Conservation (phyloP, 2,888 invertebrate genomes). For the Parnassius mnemosyne region DNA sequence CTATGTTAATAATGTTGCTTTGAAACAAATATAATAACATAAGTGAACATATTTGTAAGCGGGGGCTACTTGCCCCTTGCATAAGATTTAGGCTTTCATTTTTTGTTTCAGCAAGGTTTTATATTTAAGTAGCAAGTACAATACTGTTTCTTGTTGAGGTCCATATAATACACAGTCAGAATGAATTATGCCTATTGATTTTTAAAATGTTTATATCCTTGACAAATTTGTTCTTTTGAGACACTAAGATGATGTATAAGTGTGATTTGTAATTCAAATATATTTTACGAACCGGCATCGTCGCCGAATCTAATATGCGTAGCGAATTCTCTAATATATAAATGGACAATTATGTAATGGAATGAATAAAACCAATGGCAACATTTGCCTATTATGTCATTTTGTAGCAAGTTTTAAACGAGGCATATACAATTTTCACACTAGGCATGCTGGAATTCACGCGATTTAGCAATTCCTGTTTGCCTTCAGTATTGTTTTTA, state of each 20-base stretch:
- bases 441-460: conserved; percentile 14
- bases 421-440: conserved; percentile 11
- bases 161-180: neutral
- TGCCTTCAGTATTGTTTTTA: conserved; percentile 12
- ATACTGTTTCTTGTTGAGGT: no score
- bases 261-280: conserved; percentile 14
- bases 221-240: conserved; percentile 2
- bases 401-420: conserved; percentile 3
- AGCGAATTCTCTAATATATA: conserved; percentile 3
- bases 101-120: no score
- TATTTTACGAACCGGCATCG: neutral
- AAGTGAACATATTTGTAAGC: no score
- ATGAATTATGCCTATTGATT: conserved; percentile 9
- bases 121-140: no score
- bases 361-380: conserved; percentile 8
- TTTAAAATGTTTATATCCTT: conserved; percentile 11
- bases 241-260: conserved; percentile 6
- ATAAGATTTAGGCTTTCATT: no score
- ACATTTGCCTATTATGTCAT: conserved; percentile 6
- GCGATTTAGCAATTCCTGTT: conserved; percentile 12
- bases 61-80: no score
- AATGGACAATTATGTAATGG: conserved; percentile 11
- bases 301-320: neutral
- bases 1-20: no score
- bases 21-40: no score